A percentile compares a stretch with the other conserved stretches of the same genome.
Conservation (phyloP, 2,113 vertebrate genomes). For the Corythoichthys haematopterus region DNA sequence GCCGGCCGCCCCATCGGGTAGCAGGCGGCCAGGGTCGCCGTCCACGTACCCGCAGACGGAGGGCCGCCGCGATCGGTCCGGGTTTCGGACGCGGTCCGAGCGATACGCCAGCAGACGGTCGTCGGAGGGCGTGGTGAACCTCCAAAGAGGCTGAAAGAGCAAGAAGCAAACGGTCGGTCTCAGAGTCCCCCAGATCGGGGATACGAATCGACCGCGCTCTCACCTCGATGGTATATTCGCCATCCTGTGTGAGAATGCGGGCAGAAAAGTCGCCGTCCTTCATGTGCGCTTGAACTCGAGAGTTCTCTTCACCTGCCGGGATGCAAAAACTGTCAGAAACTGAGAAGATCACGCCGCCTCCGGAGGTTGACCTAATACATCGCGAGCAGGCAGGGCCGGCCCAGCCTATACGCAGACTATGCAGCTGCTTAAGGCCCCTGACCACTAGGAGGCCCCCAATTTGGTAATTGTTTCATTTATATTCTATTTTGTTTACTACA, state of each 20-base stretch:
- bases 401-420: too few relatives aligned
- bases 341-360: neutral
- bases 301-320: constrained; percentile 83
- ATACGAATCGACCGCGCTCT: too few relatives aligned
- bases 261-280: constrained; percentile 85
- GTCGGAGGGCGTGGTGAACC: constrained; percentile 78
- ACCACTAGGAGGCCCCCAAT: too few relatives aligned
- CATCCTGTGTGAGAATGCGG: constrained; percentile 82
- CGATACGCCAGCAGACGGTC: constrained; percentile 84
- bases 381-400: neutral
- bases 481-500: too few relatives aligned
- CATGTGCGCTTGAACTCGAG: constrained; percentile 88
- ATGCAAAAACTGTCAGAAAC: neutral
- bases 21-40: constrained; percentile 61
- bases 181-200: too few relatives aligned
- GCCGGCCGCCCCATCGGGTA: constrained; percentile 60
- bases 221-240: constrained; percentile 92
- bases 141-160: constrained; percentile 81
- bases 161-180: too few relatives aligned
- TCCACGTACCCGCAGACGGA: constrained; percentile 88
- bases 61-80: constrained; percentile 82
- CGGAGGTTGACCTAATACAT: neutral
- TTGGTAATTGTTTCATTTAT: too few relatives aligned
- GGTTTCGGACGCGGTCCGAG: constrained; percentile 88
- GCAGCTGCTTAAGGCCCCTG: too few relatives aligned